Conservation (phyloP, 2,797 vertebrate species). For the Siniperca scherzeri region DNA sequence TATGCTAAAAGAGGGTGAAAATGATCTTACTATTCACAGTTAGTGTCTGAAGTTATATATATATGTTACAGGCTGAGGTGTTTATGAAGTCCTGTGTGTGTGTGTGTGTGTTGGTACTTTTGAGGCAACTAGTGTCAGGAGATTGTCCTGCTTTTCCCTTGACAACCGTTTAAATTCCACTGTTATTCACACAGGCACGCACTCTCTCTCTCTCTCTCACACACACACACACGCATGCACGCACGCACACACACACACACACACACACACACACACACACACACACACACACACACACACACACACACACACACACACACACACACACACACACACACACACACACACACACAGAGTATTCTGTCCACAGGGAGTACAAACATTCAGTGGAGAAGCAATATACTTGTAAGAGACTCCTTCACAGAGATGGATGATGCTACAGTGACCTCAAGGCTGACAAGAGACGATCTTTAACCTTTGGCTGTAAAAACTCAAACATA, state of each 20-base stretch:
- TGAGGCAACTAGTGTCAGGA: slow-evolving; percentile 44
- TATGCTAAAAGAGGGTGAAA: slow-evolving; percentile 59
- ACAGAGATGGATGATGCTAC: slow-evolving; percentile 55
- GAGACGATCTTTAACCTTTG: slow-evolving; percentile 38
- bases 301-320: slow-evolving; percentile 2
- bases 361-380: slow-evolving; percentile 44
- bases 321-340: slow-evolving; percentile 9
- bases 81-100: slow-evolving; percentile 62
- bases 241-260: neutral
- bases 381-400: slow-evolving; percentile 47
- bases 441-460: slow-evolving; percentile 41
- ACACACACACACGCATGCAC: slow-evolving; percentile 13
- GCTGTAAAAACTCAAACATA: slow-evolving; percentile 22
- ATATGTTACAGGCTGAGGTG: slow-evolving; percentile 49
- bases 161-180: slow-evolving; percentile 56
- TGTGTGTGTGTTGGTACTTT: slow-evolving; percentile 29
- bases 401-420: slow-evolving; percentile 46
- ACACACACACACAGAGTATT: slow-evolving; percentile 26
- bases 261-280: slow-evolving; percentile 10
- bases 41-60: slow-evolving; percentile 43
- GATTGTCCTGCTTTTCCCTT: slow-evolving; percentile 46
- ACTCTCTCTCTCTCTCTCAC: neutral
- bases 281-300: slow-evolving; percentile 19
- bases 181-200: slow-evolving; percentile 9
- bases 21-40: slow-evolving; percentile 58